These are phyloP conservation scores for Eurosta solidaginis DNA, from an alignment of 1,140 invertebrate genomes.

Conservation along the genomic window DNA sequence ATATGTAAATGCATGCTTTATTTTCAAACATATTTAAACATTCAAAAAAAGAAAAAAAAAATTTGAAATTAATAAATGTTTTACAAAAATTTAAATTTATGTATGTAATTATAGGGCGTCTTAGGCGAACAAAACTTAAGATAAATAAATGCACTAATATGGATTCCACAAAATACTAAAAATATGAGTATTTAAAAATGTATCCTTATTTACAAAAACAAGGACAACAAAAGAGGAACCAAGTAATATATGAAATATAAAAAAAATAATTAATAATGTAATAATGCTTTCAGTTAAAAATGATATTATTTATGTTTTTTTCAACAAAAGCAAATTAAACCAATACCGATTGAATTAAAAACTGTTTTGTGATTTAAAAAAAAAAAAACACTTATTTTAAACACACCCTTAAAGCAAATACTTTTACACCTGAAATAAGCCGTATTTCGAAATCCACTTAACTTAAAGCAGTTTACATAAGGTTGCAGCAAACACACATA, in stretches of 20 bases:
- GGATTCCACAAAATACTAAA: not conserved
- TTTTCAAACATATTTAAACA: too few species aligned
- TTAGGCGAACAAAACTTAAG: not conserved
- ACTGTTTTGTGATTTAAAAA: too few species aligned
- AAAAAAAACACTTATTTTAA: not conserved
- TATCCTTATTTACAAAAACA: not conserved
- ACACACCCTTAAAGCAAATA: not conserved
- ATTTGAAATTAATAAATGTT: not conserved
- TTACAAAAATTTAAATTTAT: not conserved
- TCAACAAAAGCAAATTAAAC: too few species aligned
- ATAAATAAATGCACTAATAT: slow-evolving; percentile 5
- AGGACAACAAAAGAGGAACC: not conserved
- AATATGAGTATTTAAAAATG: not conserved
- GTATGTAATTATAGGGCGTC: not conserved
- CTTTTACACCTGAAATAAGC: too few species aligned
- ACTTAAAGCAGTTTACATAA: too few species aligned
- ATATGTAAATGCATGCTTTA: too few species aligned
- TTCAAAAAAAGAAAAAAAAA: not conserved
- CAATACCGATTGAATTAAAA: too few species aligned
- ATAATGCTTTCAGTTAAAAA: too few species aligned
- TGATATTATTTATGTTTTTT: too few species aligned
- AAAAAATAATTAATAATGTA: not conserved
- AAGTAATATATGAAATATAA: not conserved
- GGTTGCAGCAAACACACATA: too few species aligned
- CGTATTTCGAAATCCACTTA: too few species aligned